Evolutionary conservation across 2,113 vertebrate species (phyloP).

Genomic region (Phalacrocorax brasilianus): DNA sequence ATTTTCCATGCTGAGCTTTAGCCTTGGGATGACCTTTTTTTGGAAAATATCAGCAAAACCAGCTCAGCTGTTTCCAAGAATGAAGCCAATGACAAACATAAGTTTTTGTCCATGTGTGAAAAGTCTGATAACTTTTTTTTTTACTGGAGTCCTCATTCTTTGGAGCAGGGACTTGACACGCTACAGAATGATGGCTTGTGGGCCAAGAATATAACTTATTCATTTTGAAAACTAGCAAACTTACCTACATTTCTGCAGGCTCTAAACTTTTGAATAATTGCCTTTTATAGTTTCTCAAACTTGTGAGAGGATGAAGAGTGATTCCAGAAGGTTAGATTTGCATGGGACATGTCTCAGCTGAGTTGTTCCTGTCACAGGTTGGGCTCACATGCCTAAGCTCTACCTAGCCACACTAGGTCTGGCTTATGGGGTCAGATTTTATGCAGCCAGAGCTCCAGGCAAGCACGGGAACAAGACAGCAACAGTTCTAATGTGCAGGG

Average conservation of each 20-base stretch:
- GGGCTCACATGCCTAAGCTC: background rate
- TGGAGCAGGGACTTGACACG: background rate
- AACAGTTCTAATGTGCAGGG: background rate
- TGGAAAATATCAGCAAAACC: background rate
- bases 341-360: background rate
- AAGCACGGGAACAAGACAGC: background rate
- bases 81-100: background rate
- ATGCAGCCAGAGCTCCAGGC: background rate
- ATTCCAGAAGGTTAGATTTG: background rate
- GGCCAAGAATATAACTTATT: background rate
- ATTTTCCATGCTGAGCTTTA: background rate
- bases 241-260: background rate
- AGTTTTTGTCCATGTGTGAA: background rate
- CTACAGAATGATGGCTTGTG: background rate
- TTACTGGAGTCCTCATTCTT: background rate
- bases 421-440: background rate
- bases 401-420: background rate
- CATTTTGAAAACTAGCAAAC: background rate
- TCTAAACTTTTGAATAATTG: background rate
- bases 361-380: background rate
- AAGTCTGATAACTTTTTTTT: background rate
- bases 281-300: background rate
- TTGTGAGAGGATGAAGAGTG: background rate
- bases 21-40: background rate
- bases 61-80: conserved; percentile 1